Conservation (phyloP, 1,140 invertebrate species). For the Rhynchophorus ferrugineus region DNA sequence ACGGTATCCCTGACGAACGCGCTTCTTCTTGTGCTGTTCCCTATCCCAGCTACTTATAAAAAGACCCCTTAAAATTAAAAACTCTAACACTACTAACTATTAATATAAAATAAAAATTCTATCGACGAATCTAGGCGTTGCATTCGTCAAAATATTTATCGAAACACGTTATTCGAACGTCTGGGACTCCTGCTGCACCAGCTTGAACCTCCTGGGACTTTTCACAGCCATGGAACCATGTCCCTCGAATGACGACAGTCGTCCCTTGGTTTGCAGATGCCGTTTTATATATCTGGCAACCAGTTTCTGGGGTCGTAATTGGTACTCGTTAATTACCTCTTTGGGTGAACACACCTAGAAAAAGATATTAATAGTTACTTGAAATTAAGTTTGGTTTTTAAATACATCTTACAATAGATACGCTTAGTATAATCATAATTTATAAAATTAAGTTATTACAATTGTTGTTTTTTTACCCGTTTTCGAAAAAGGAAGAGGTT, state of each 20-base stretch:
- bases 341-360: conserved; percentile 75
- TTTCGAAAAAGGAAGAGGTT: too few species aligned
- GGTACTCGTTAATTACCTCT: conserved; percentile 87
- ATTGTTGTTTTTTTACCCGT: too few species aligned
- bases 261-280: conserved; percentile 66
- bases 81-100: not conserved
- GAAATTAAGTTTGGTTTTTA: too few species aligned
- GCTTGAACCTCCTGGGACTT: conserved; percentile 74
- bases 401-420: too few species aligned
- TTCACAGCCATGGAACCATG: conserved; percentile 72
- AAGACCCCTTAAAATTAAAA: conserved; percentile 18
- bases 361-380: conserved; percentile 1
- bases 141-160: not conserved
- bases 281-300: conserved; percentile 82
- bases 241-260: conserved; percentile 59
- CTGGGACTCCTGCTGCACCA: conserved; percentile 84
- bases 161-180: conserved; percentile 69
- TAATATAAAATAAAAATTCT: conserved; percentile 1
- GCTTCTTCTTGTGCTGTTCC: conserved; percentile 25
- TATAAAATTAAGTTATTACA: too few species aligned
- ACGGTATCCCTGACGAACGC: too few species aligned
- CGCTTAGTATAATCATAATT: too few species aligned
- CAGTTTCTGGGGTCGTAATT: conserved; percentile 81
- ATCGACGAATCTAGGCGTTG: conserved; percentile 9
- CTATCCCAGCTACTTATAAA: conserved; percentile 24